Base-by-base conservation (phyloP, 2,797 vertebrate species). In the Sebastes nivosus region DNA sequence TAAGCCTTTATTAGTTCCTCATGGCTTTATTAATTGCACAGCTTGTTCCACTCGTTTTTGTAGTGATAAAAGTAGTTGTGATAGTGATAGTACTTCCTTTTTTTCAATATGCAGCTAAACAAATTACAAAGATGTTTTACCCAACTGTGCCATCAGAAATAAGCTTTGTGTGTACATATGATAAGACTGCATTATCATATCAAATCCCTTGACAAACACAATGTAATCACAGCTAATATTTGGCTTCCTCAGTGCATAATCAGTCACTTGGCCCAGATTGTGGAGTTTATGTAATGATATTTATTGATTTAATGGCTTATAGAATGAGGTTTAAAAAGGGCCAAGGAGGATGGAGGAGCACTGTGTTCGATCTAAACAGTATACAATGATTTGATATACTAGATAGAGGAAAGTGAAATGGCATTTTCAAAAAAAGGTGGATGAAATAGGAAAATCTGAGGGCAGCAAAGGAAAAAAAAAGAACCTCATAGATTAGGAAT, bases 141-240 rank as follows among this genome's bases (percentile, higher is more conserved):
- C 6, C 4, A 58, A 8, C 14, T 61, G 13, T 22, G 57, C 65
- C 34, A 58, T 34, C 14, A 32, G 27, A 64, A 65, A 72, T 57
- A 9, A 29, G 36, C 38, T 54, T 36, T 72, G 25, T 64, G 75
- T 80, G 22, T 46, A 80, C 52, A 46, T 10, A 52, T 18, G 27
- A 67, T 75, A 57, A 68, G 73, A 72, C 22, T 58, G 46, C 32
- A 65, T 77, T 77, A 65, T 70, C 58, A 38, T 6, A 38, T 70
- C 14, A 67, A 70, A 67, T 67, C 63, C 55, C 50, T 67, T 68
- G 4, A 71, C 65, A 86, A 84, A 83, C 69, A 79, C 12, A 58
- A 2, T 32, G 34, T 46, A 72, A 69, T 65, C 52, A 75, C 9
- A 54, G 70, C 29, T 32, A 73, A 78, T 79, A 79, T 79, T 79